Evolutionary conservation across 2,113 vertebrate species (phyloP).

Genomic region (Pogona vitticeps): DNA sequence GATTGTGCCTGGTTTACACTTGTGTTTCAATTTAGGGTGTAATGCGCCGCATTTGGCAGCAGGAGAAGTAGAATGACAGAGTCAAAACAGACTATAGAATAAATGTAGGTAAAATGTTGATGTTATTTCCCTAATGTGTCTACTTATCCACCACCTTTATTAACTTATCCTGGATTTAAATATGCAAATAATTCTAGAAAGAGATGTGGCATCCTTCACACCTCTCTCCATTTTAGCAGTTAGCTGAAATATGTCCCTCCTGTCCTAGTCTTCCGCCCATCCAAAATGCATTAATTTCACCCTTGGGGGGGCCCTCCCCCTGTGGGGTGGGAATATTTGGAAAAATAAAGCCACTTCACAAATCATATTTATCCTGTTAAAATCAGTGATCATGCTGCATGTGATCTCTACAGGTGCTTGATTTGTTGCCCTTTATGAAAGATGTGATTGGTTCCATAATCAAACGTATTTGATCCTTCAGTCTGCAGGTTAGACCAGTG

Average conservation of each 20-base stretch:
- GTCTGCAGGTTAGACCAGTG: too few relatives aligned
- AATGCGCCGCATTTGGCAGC: slow-evolving; percentile 52
- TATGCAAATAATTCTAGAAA: slow-evolving; percentile 47
- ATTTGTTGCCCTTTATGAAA: neutral
- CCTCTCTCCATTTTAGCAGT: neutral
- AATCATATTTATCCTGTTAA: neutral
- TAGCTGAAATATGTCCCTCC: neutral
- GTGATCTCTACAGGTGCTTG: neutral
- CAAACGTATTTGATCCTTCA: too few relatives aligned
- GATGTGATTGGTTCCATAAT: neutral
- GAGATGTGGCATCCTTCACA: neutral
- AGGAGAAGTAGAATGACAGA: slow-evolving; percentile 49
- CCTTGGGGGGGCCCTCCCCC: neutral
- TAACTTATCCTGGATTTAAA: neutral
- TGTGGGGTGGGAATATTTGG: neutral
- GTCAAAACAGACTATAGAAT: slow-evolving; percentile 47
- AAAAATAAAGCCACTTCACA: neutral
- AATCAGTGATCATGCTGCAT: neutral
- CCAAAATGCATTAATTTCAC: neutral
- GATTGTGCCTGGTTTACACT: slow-evolving; percentile 27
- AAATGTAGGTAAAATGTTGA: slow-evolving; percentile 38
- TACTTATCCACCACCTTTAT: neutral
- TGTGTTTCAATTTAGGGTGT: slow-evolving; percentile 61
- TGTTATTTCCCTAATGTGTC: slow-evolving; percentile 20
- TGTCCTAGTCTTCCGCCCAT: slow-evolving; percentile 25